Evolutionary conservation across 1,140 invertebrate species (phyloP), one percentile per base, ranked within the genome.

Genomic region (Rhyzopertha dominica): DNA sequence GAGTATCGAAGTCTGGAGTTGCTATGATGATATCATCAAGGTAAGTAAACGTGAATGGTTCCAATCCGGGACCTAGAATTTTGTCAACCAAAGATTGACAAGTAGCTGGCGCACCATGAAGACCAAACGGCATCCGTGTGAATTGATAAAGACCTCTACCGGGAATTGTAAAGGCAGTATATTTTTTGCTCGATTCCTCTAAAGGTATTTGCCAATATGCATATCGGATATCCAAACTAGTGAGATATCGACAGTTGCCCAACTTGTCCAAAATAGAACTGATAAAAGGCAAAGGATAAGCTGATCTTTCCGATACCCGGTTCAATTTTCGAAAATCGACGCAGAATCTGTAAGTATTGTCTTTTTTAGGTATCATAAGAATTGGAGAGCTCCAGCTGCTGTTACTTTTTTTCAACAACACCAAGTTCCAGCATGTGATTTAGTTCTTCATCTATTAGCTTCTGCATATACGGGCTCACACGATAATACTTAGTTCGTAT

Each of bases 11-110:
- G 7, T 17, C 57, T 14, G 35, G 9, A 1, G 53, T 49, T 31
- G 42, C 51, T n/a, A 68, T 54, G 0, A 66, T 56, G n/a, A 65
- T 57, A 20, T 67, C 58, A 44, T 67, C 63, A 24, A 66, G 24
- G 39, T 65, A 66, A 47, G 41, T 19, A 29, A 49, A 49, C n/a
- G 10, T 24, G 13, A 16, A 42, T 8, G 43, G 37, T 22, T 26
- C 43, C 7, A 51, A 13, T 35, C 45, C 35, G 19, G 47, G 14
- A 5, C 39, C 31, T 32, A 64, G 56, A 7, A 66, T 20, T 1
- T 16, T 19, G 34, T 62, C 60, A 47, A 61, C 52, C 25, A 56
- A 41, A 48, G 3, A 8, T 41, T 46, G 25, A 19, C 31, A 47
- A 2, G 19, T 37, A 7, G 12, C 42, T 4, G 44, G 45, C 7